Evolutionary conservation across 2,113 vertebrate species (phyloP).

Genomic region (Rhodinocichla rosea): DNA sequence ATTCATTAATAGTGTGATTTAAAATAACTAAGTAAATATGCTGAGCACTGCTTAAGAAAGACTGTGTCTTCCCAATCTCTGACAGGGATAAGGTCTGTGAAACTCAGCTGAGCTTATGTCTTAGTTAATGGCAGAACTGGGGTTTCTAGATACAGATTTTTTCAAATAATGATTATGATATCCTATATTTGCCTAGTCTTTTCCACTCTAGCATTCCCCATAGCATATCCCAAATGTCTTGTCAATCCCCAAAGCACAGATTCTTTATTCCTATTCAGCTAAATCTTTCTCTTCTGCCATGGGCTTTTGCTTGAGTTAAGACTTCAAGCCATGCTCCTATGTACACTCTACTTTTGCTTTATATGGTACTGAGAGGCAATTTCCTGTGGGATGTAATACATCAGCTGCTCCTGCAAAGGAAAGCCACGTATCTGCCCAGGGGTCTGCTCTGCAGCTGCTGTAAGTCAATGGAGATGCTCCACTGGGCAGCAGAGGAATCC

Average conservation of each 20-base stretch:
- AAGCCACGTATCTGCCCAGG: not conserved
- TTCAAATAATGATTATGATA: not conserved
- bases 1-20: not conserved
- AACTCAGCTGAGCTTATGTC: not conserved
- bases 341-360: not conserved
- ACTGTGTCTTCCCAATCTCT: not conserved
- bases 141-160: not conserved
- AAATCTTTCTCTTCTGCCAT: not conserved
- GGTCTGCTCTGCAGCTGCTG: not conserved
- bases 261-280: not conserved
- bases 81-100: not conserved
- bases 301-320: slow-evolving; percentile 4
- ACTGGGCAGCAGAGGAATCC: not conserved
- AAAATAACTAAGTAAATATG: not conserved
- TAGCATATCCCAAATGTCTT: not conserved
- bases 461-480: slow-evolving; percentile 28
- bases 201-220: not conserved
- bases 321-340: not conserved
- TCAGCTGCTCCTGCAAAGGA: slow-evolving; percentile 11
- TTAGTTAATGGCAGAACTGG: not conserved
- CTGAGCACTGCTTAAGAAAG: not conserved
- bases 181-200: not conserved
- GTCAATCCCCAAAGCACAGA: not conserved
- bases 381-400: slow-evolving; percentile 15
- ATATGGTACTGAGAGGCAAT: not conserved